Base-by-base conservation (phyloP, 2,113 vertebrate species). In the Gopherus flavomarginatus region DNA sequence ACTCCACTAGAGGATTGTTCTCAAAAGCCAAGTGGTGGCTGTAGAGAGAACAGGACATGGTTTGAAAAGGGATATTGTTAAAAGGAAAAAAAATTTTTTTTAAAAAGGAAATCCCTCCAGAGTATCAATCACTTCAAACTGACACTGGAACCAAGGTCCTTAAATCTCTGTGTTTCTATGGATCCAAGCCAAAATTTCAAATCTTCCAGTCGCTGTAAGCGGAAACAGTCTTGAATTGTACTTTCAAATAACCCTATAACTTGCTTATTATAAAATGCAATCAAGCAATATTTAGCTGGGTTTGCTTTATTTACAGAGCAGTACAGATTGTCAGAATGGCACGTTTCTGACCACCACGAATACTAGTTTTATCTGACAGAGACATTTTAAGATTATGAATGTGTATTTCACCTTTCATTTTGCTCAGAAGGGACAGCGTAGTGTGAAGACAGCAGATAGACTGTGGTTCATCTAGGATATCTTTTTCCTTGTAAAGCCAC, bases 401-500 rank as follows among this genome's bases (percentile, higher is more conserved):
- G 7, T n/a, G 59, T 1, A 0, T 77, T 92, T 90, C 77, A 99
- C 99, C 99, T 99, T 98, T 99, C 99, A 99, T 99, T 97, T 98
- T 98, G 97, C 99, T 99, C 75, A 99, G 98, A 81, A 99, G 98
- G 3, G 98, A 98, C 80, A 99, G 98, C 79, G 98, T 98, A 1
- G 97, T 97, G 84, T 99, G 98, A 57, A 99, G 98, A 95, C 98
- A 99, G 97, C 96, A 96, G 52, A 99, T 93, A 3, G 98, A 98
- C 72, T 97, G 97, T 8, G 98, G 96, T 92, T 98, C 98, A 86
- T 99, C 99, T 69, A 99, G 94, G 88, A 99, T 96, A 79, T 99
- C 98, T 96, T 98, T 99, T 95, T 99, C 99, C 97, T 99, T 99
- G 65, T 98, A 99, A 83, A 99, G 97, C 99, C 99, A 99, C 89